Evolutionary conservation across 2,888 invertebrate species (phyloP).

Genomic region (Tetragonula carbonaria): DNA sequence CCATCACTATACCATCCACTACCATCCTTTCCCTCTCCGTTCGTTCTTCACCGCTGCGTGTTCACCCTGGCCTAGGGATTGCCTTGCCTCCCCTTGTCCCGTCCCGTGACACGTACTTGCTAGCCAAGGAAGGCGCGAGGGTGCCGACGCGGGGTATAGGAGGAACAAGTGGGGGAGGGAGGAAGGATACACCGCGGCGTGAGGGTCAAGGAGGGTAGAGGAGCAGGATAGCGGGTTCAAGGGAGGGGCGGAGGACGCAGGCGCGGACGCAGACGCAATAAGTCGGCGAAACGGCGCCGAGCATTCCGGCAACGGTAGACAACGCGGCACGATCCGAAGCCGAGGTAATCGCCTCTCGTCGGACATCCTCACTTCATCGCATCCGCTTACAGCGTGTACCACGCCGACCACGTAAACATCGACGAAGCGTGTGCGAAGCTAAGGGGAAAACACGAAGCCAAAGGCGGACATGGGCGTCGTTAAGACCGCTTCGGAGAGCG

Average conservation of each 20-base stretch:
- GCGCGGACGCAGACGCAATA: constrained; percentile 77
- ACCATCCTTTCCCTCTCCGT: background rate
- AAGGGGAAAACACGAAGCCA: background rate
- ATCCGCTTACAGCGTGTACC: constrained; percentile 21
- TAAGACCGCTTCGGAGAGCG: constrained; percentile 78
- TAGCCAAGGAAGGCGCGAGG: constrained; percentile 17
- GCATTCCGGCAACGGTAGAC: constrained; percentile 70
- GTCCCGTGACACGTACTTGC: constrained; percentile 31
- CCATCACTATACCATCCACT: background rate
- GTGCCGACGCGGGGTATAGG: background rate
- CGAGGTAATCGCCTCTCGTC: constrained; percentile 56
- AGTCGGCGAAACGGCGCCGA: constrained; percentile 67
- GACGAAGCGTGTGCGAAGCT: too few relatives aligned
- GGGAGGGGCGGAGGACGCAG: constrained; percentile 71
- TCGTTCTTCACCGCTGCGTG: background rate
- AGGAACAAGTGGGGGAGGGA: background rate
- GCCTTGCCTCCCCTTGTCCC: constrained; percentile 40
- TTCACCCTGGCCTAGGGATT: constrained; percentile 72
- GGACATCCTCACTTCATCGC: constrained; percentile 35
- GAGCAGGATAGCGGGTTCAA: constrained; percentile 55
- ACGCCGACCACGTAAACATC: background rate
- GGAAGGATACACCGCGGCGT: constrained; percentile 47
- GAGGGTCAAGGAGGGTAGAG: constrained; percentile 67
- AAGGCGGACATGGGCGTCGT: constrained; percentile 78
- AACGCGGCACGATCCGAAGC: constrained; percentile 72